Percentiles rank a stretch among this genome's conserved stretches.
phyloP scores from a whole-genome alignment of 2,888 invertebrate species.

The Boloria selene region DNA sequence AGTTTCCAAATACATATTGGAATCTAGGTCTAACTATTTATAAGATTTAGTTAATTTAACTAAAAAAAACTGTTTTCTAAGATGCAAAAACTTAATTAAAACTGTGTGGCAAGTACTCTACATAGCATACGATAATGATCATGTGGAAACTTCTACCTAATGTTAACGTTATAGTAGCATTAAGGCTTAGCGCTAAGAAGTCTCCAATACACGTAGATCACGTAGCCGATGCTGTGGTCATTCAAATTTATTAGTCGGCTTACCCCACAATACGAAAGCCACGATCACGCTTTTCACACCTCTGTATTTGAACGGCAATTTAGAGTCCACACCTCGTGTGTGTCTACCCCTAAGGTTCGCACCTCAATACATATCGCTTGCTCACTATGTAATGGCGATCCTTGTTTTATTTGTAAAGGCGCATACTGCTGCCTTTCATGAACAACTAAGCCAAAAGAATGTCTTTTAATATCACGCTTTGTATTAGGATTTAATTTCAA shows the following conservation, averaged over 20 bases:
- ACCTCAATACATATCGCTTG: conserved; percentile 72
- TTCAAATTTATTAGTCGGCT: conserved; percentile 72
- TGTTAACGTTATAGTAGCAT: not conserved
- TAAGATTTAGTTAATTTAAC: conserved; percentile 9
- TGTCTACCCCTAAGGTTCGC: conserved; percentile 76
- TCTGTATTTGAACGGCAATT: conserved; percentile 72
- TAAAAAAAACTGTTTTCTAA: not conserved
- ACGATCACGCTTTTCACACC: conserved; percentile 76
- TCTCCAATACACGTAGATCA: conserved; percentile 32
- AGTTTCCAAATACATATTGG: conserved; percentile 14
- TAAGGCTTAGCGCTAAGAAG: conserved; percentile 19
- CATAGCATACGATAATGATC: not conserved
- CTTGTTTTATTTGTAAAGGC: conserved; percentile 48
- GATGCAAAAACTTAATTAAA: not conserved
- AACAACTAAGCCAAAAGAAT: conserved; percentile 14
- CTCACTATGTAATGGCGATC: conserved; percentile 62
- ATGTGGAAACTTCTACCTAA: not conserved
- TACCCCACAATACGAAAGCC: conserved; percentile 71
- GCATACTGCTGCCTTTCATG: conserved; percentile 40
- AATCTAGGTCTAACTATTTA: conserved; percentile 16
- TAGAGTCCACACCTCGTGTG: conserved; percentile 78
- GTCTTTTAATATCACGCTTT: conserved; percentile 4
- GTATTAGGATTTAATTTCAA: not conserved
- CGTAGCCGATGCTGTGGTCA: conserved; percentile 40
- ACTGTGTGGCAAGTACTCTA: not conserved